Percentiles rank a stretch among this genome's conserved stretches.
Conservation (phyloP, 2,888 invertebrate genomes). For the Mycalesis mineus region DNA sequence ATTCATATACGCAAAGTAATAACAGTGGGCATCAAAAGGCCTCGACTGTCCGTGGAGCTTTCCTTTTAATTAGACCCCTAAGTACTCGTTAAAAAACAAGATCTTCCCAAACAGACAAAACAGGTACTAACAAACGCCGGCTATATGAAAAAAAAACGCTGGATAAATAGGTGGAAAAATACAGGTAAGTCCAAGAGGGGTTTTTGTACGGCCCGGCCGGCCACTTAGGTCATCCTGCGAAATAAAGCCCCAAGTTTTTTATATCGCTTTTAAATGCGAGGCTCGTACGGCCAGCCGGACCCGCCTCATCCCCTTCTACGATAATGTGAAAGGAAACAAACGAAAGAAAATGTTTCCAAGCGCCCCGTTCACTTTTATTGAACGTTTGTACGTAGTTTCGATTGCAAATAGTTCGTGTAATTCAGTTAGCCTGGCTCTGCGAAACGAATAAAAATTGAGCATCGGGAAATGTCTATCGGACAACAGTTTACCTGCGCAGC, state of each 20-base stretch:
- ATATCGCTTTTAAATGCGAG: conserved; percentile 76
- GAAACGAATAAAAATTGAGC: conserved; percentile 50
- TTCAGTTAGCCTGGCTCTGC: conserved; percentile 60
- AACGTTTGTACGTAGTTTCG: conserved; percentile 67
- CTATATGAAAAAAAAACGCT: conserved; percentile 66
- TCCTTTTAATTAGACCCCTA: conserved; percentile 78
- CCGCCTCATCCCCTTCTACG: conserved; percentile 65
- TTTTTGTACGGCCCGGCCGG: conserved; percentile 74
- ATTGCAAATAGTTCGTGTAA: conserved; percentile 75
- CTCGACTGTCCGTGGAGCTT: conserved; percentile 72
- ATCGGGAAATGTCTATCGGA: conserved; percentile 47
- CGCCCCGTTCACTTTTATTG: conserved; percentile 69
- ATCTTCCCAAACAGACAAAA: conserved; percentile 75
- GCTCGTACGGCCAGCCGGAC: conserved; percentile 64
- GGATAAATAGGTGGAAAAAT: conserved; percentile 79
- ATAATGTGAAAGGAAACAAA: conserved; percentile 76
- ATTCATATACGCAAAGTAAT: conserved; percentile 75
- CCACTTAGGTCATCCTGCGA: conserved; percentile 78
- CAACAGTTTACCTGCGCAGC: conserved; percentile 41
- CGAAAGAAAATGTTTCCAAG: conserved; percentile 75
- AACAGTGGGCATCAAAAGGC: conserved; percentile 75
- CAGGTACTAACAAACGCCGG: conserved; percentile 70
- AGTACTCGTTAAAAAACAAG: conserved; percentile 78
- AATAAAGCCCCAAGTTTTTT: conserved; percentile 76
- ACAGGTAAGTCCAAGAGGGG: conserved; percentile 77